Percentiles rank a stretch among this genome's conserved stretches.
These are phyloP conservation scores for Hipposideros armiger DNA, from an alignment of 2,113 vertebrate species.

Conservation along the genomic window DNA sequence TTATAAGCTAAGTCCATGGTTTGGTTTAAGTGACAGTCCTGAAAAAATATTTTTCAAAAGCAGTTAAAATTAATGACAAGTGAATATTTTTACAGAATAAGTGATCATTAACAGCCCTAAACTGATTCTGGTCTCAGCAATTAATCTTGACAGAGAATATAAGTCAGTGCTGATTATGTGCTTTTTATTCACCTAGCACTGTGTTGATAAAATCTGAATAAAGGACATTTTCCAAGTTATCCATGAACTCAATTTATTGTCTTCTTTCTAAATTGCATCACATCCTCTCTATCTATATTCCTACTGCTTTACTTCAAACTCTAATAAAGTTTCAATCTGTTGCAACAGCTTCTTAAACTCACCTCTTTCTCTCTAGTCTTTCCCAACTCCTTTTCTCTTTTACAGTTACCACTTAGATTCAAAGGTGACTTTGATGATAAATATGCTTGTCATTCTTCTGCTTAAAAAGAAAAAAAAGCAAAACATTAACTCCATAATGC, in stretches of 20 bases:
- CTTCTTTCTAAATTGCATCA: not conserved
- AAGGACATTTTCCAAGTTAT: not conserved
- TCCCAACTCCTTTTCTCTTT: not conserved
- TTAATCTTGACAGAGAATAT: not conserved
- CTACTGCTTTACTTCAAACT: not conserved
- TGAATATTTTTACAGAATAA: not conserved
- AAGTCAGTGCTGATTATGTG: not conserved
- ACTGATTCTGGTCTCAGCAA: not conserved
- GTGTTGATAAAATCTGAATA: conserved; percentile 11
- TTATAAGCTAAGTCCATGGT: not conserved
- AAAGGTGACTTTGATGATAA: not conserved
- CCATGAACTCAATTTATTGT: not conserved
- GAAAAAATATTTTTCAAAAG: not conserved
- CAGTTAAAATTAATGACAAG: not conserved
- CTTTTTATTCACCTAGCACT: not conserved
- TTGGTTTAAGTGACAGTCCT: not conserved
- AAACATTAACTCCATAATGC: not conserved
- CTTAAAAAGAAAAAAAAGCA: not conserved
- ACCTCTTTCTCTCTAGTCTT: not conserved
- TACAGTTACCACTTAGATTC: not conserved
- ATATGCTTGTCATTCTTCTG: not conserved
- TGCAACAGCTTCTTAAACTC: not conserved
- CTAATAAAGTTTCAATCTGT: not conserved
- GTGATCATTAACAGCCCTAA: not conserved
- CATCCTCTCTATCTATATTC: not conserved